Conservation (phyloP, 2,113 vertebrate species). For the Narcine bancroftii region DNA sequence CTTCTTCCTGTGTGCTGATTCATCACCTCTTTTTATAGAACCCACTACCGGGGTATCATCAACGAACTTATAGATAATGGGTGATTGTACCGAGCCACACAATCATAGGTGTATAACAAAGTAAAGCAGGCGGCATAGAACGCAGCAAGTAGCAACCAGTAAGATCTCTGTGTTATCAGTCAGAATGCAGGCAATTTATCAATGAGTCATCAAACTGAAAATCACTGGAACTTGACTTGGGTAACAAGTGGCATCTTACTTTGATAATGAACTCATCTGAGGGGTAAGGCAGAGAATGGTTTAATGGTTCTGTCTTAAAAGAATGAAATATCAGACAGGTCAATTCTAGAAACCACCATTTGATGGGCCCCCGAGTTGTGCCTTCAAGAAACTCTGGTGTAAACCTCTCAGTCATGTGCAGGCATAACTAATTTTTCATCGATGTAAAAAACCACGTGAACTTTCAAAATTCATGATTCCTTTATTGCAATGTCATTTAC, state of each 20-base stretch:
- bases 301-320: background rate
- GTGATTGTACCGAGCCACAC: no score
- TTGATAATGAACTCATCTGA: background rate
- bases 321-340: no score
- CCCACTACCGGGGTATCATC: no score
- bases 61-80: no score
- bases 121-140: no score
- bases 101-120: no score
- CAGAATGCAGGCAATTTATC: no score
- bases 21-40: no score
- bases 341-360: background rate
- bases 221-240: background rate
- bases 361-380: background rate
- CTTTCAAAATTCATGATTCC: background rate
- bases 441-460: background rate
- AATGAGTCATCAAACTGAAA: no score
- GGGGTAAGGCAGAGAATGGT: background rate
- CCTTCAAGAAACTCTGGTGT: background rate
- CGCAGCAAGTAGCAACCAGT: no score
- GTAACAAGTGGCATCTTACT: background rate
- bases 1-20: no score
- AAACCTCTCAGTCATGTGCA: background rate
- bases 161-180: no score
- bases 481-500: background rate
- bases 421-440: background rate